These are phyloP conservation scores for Alexandromys fortis DNA, from an alignment of 2,113 vertebrate genomes.

Conservation along the genomic window DNA sequence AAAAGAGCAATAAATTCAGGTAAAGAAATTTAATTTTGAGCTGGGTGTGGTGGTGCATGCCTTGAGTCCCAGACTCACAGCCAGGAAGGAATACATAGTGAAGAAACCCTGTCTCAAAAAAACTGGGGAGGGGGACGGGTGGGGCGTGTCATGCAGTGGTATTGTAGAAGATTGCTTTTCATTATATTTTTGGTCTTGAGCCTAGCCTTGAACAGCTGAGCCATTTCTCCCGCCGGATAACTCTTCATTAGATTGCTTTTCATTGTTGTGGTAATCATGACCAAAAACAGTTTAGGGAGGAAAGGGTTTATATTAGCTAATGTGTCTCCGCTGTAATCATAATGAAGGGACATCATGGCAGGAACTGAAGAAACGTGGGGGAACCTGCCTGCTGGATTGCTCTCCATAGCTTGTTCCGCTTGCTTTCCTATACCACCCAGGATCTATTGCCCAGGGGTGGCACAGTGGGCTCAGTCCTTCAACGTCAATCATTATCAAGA, in stretches of 20 bases:
- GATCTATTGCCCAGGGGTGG: not conserved
- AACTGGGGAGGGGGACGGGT: no score
- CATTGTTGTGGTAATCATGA: not conserved
- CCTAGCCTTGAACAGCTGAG: no score
- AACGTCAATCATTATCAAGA: not conserved
- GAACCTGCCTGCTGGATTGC: not conserved
- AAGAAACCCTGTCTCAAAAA: not conserved
- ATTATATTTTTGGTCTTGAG: no score
- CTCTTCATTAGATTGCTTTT: not conserved
- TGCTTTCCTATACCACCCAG: not conserved
- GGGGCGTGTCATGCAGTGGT: not conserved
- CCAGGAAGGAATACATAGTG: not conserved
- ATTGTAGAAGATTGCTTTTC: not conserved
- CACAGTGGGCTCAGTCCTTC: not conserved
- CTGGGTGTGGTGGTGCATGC: not conserved
- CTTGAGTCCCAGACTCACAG: not conserved
- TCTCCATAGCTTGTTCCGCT: not conserved
- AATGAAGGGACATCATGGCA: not conserved
- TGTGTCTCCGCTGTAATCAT: not conserved
- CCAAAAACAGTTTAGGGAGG: not conserved
- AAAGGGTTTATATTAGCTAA: not conserved
- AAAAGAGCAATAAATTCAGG: not conserved
- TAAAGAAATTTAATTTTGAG: slow-evolving; percentile 35
- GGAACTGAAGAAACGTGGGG: not conserved
- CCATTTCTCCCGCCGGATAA: no score